Evolutionary conservation across 2,888 invertebrate genomes (phyloP).

Genomic region (Linnaemya vulpina): DNA sequence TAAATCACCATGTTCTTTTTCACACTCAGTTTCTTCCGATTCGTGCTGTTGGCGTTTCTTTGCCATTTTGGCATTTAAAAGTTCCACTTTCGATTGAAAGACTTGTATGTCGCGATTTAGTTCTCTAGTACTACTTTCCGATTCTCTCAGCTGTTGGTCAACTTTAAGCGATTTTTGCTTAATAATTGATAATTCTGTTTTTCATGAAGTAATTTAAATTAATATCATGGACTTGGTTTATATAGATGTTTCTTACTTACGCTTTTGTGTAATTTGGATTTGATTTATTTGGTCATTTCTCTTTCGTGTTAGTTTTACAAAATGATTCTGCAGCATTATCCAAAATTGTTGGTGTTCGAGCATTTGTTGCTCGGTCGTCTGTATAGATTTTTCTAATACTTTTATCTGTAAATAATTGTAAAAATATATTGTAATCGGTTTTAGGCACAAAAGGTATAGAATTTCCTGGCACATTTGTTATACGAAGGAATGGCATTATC

Average conservation of each 20-base stretch:
- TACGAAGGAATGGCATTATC: too few relatives aligned
- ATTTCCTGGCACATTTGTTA: too few relatives aligned
- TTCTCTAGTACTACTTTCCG: slow-evolving; percentile 84
- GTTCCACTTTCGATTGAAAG: slow-evolving; percentile 86
- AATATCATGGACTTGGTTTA: background rate
- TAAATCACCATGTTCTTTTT: slow-evolving; percentile 84
- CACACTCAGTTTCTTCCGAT: slow-evolving; percentile 85
- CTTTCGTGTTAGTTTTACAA: slow-evolving; percentile 87
- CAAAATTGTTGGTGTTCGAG: slow-evolving; percentile 88
- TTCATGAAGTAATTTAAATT: slow-evolving; percentile 42
- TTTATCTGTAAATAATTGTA: slow-evolving; percentile 86
- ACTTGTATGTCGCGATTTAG: slow-evolving; percentile 86
- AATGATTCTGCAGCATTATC: slow-evolving; percentile 89
- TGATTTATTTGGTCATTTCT: slow-evolving; percentile 87
- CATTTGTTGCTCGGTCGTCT: slow-evolving; percentile 85
- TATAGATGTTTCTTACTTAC: slow-evolving; percentile 81
- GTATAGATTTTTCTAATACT: slow-evolving; percentile 87
- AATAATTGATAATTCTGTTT: slow-evolving; percentile 84
- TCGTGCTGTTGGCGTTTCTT: slow-evolving; percentile 84
- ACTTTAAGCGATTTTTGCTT: slow-evolving; percentile 90
- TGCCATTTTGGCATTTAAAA: slow-evolving; percentile 85
- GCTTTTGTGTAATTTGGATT: slow-evolving; percentile 88
- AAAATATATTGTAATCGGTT: slow-evolving; percentile 10
- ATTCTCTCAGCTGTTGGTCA: slow-evolving; percentile 86
- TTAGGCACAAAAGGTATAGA: too few relatives aligned